Evolutionary conservation across 2,888 invertebrate genomes (phyloP).

Genomic region (Physocephala rufipes): DNA sequence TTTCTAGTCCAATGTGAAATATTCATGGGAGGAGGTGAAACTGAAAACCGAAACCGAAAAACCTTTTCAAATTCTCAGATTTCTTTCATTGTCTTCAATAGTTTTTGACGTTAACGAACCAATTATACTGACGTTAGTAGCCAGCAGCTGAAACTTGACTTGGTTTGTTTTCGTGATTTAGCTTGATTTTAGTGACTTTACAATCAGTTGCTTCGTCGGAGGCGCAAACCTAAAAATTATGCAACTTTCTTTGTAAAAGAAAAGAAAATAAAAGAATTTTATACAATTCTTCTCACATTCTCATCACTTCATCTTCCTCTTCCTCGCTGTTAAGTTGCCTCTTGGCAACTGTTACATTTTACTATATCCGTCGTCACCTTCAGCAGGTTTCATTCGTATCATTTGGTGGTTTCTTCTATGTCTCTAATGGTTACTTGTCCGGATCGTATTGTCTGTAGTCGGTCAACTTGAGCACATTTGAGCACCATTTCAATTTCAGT

Average conservation of each 20-base stretch:
- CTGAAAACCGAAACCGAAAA: no score
- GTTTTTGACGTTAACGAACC: no score
- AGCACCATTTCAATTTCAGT: neutral
- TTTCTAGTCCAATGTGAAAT: no score
- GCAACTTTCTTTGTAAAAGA: neutral
- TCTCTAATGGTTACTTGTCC: neutral
- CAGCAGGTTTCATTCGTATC: neutral
- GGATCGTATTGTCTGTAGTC: neutral
- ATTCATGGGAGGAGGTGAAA: no score
- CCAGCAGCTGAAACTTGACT: constrained; percentile 22
- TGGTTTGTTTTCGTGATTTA: constrained; percentile 7
- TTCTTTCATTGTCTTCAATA: no score
- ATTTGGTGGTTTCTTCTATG: neutral
- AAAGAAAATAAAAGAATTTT: neutral
- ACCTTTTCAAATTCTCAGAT: no score
- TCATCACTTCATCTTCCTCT: neutral
- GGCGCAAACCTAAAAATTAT: neutral
- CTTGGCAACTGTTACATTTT: constrained; percentile 15
- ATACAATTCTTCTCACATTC: neutral
- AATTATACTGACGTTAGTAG: neutral
- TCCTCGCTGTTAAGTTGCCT: neutral
- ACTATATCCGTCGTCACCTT: no score
- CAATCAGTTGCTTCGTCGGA: neutral
- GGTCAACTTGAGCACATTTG: constrained; percentile 16
- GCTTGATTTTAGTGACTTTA: neutral